Evolutionary conservation across 2,888 invertebrate genomes (phyloP), one percentile per base, ranked within the genome.

Genomic region (Busseola fusca): DNA sequence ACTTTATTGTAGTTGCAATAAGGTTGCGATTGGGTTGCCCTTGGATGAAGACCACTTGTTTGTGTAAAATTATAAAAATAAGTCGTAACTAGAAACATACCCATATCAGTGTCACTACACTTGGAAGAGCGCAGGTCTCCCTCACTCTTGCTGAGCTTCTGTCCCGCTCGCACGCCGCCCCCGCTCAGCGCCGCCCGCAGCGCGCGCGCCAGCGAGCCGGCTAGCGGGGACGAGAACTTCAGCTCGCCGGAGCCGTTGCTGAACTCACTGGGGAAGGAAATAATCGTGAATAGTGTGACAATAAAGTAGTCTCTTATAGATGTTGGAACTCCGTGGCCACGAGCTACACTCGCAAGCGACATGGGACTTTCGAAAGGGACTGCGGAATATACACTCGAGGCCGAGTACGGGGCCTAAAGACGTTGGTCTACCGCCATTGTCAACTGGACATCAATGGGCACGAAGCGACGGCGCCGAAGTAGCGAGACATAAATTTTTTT

Each of bases 101-200:
- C 91, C 64, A 86, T 71, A 40, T 90, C 86, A 6, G 80, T 62
- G 57, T 88, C 87, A 45, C 78, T 84, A 58, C 77, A 77, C 64
- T 78, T 85, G 25, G 72, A 54, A 3, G 73, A 64, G 14, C 90
- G 88, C 64, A 95, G 88, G 56, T 94, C 94, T 0, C 94, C 91
- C 57, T 95, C 94, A 81, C 95, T 95, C 72, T 87, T 87, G 84
- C 95, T 94, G 66, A 93, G 87, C 63, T 88, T 88, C 70, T 84
- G 84, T 21, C 66, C 67, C 62, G 52, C 71, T 30, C 74, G 64
- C 57, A 68, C 87, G 52, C 83, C 85, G 18, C 76, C 75, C 6
- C 76, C 72, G 62, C 64, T 73, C 52, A 89, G 76, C 7, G 87
- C 89, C 9, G 82, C 84, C 2, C 80, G 82, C 69, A 93, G 58